phyloP scores from a whole-genome alignment of 1,140 invertebrate species.

The Probaryconus sp. region DNA sequence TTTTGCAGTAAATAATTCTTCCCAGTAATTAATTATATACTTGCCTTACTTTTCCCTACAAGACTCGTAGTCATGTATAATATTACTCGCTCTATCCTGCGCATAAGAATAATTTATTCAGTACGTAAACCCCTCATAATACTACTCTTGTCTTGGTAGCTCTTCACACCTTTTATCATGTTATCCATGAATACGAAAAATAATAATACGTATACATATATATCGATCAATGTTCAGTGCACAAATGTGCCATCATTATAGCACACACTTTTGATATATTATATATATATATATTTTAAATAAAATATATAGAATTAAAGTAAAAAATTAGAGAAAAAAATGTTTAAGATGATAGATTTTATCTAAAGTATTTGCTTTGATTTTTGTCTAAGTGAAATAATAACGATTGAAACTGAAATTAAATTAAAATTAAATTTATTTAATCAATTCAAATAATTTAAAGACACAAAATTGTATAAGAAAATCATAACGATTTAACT shows the following conservation, averaged over 20 bases:
- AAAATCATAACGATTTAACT: slow-evolving; percentile 34
- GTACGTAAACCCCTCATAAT: slow-evolving; percentile 34
- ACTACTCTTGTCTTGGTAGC: slow-evolving; percentile 41
- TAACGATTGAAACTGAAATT: no score
- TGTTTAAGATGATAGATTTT: no score
- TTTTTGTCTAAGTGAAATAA: no score
- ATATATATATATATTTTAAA: no score
- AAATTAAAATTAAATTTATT: no score
- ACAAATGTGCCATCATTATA: slow-evolving; percentile 3
- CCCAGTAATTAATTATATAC: slow-evolving; percentile 47
- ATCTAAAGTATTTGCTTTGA: no score
- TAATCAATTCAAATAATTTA: no score
- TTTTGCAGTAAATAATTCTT: slow-evolving; percentile 45
- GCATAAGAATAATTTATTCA: slow-evolving; percentile 50
- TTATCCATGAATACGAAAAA: no score
- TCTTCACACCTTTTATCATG: slow-evolving; percentile 43
- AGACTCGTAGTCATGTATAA: slow-evolving; percentile 52
- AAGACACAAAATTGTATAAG: slow-evolving; percentile 5
- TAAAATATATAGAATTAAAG: no score
- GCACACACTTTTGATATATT: no score
- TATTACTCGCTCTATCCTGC: slow-evolving; percentile 44
- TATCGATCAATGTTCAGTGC: slow-evolving; percentile 5
- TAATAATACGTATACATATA: slow-evolving; percentile 10
- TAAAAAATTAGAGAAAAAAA: no score
- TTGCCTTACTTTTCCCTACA: slow-evolving; percentile 38